Evolutionary conservation across 2,888 invertebrate species (phyloP).

Genomic region (Teleiodes luculella): DNA sequence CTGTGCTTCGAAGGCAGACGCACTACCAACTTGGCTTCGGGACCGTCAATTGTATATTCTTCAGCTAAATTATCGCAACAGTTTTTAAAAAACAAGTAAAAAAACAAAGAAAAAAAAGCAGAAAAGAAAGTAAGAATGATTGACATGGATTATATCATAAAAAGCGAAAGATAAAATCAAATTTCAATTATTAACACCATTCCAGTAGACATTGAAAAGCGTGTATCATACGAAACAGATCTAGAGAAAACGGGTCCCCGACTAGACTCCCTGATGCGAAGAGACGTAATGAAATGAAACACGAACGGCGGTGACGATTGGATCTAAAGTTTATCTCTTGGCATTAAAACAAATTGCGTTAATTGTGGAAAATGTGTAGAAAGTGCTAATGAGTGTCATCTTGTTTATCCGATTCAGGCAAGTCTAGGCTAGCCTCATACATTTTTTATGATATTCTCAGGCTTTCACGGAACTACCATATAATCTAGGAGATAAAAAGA

Average conservation of each 20-base stretch:
- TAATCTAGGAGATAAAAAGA: background rate
- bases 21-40: too few species aligned
- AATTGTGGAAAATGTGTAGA: conserved; percentile 57
- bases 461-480: conserved; percentile 10
- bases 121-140: too few species aligned
- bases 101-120: too few species aligned
- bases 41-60: too few species aligned
- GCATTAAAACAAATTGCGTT: conserved; percentile 52
- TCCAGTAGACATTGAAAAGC: background rate
- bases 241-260: background rate
- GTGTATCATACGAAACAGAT: conserved; percentile 2
- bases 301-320: conserved; percentile 27
- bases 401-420: conserved; percentile 9
- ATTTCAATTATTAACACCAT: background rate
- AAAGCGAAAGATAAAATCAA: background rate
- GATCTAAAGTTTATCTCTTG: conserved; percentile 48
- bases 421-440: background rate
- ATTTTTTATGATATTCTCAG: conserved; percentile 12
- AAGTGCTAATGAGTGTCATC: conserved; percentile 29
- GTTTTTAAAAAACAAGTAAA: too few species aligned
- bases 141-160: too few species aligned
- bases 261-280: conserved; percentile 3
- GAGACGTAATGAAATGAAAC: conserved; percentile 1
- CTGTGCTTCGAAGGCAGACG: too few species aligned
- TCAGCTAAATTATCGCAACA: too few species aligned